Percentiles rank a stretch among this genome's conserved stretches.
Evolutionary conservation across 2,888 invertebrate species (phyloP).

Genomic region (Dendrolimus pini): DNA sequence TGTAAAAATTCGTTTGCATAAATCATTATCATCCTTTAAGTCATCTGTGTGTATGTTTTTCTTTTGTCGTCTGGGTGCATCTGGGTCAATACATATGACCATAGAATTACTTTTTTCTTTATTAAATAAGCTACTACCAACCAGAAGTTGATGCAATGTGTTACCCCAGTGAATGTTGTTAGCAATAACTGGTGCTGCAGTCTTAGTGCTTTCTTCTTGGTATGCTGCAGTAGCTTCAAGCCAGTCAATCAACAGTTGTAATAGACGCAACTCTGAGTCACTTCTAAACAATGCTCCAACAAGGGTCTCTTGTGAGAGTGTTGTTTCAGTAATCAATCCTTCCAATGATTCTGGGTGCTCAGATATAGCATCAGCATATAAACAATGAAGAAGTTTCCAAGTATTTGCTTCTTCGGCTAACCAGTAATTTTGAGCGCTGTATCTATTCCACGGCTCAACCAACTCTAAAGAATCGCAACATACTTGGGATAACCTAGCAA

Average conservation of each 20-base stretch:
- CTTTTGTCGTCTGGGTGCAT: constrained; percentile 89
- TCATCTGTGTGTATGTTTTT: constrained; percentile 91
- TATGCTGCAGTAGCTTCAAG: constrained; percentile 91
- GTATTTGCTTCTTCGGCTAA: constrained; percentile 91
- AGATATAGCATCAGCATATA: constrained; percentile 87
- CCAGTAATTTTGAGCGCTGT: constrained; percentile 71
- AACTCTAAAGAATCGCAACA: constrained; percentile 79
- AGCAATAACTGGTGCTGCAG: constrained; percentile 57
- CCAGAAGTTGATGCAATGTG: constrained; percentile 86
- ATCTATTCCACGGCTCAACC: constrained; percentile 68
- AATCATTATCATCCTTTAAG: constrained; percentile 82
- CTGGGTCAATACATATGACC: constrained; percentile 89
- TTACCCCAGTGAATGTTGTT: constrained; percentile 93
- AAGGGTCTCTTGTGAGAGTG: constrained; percentile 55
- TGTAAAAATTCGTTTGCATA: constrained; percentile 79
- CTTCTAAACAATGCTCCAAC: constrained; percentile 57
- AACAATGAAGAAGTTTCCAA: constrained; percentile 89
- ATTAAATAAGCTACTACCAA: constrained; percentile 63
- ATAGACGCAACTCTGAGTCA: constrained; percentile 78
- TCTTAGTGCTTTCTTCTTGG: constrained; percentile 79
- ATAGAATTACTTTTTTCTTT: constrained; percentile 59
- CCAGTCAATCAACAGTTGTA: constrained; percentile 95
- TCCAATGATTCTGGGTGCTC: constrained; percentile 75
- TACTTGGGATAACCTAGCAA: constrained; percentile 79
- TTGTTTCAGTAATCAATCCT: constrained; percentile 53